Base-by-base conservation (phyloP, 2,888 invertebrate genomes). In the Steinernema hermaphroditum region DNA sequence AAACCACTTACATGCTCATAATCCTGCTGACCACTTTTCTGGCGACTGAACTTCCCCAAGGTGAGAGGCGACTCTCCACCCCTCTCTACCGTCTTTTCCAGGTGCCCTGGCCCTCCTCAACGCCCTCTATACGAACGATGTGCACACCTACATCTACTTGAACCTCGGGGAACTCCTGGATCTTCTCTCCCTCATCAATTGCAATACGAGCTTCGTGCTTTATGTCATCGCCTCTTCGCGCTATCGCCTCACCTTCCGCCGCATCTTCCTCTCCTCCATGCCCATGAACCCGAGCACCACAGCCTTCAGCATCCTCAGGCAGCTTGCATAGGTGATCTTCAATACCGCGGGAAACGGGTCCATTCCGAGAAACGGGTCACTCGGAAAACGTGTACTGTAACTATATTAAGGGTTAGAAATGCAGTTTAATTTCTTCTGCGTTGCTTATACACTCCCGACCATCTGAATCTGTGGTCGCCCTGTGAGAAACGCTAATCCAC, bases 91-190 rank as follows among this genome's bases (percentile, higher is more conserved):
- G 22, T 22, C 34, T 37, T 16, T 49, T 76, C 16, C 69, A 78
- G 78, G 82, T 0, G 75, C 79, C 0, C 72, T 82, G 9, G 78
- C 80, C 1, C 77, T 82, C 9, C 76, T 81, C 4, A 81, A 80
- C 44, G 82, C 82, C 9, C 80, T 82, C 54, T 82, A 81, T 68
- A 81, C 82, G 1, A 82, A 79, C 9, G 81, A 82, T 57, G 80
- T 82, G n/a, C 81, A 81, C 44, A 77, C 78, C 0, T 77, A 77
- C 74, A 78, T 82, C 8, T 82, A 82, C 50, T 77, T 82, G 9
- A 78, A 82, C 72, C 77, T 82, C 2, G 82, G 82, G 9, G 82
- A 82, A 71, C 62, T 81, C n/a, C 77, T 82, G 43, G 82, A 82
- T 69, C 72, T 82, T 9, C 76, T 82, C 54, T 81, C 81, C 0